Evolutionary conservation across 1,140 invertebrate genomes (phyloP).

Genomic region (Palaemon carinicauda): DNA sequence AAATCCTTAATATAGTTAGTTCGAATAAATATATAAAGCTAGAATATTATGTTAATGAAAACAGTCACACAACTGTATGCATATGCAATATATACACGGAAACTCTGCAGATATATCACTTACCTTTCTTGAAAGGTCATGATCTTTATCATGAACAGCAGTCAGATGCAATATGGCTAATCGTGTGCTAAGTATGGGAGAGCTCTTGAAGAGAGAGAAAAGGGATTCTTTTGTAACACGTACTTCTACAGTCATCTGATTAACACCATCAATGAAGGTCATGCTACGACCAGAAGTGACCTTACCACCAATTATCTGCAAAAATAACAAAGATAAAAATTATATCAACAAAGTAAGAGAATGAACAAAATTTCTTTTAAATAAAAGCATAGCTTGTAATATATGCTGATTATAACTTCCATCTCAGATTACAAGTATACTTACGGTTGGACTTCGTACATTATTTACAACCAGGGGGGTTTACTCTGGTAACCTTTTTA

Average conservation of each 20-base stretch:
- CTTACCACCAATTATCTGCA: slow-evolving; percentile 20
- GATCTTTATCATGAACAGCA: slow-evolving; percentile 55
- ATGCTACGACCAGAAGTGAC: slow-evolving; percentile 39
- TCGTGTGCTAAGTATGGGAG: slow-evolving; percentile 35
- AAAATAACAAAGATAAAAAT: neutral
- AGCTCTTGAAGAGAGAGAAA: slow-evolving; percentile 52
- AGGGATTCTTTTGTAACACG: slow-evolving; percentile 58
- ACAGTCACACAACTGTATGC: no score
- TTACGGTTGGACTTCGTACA: no score
- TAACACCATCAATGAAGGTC: slow-evolving; percentile 44
- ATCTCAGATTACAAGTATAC: no score
- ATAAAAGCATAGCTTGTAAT: no score
- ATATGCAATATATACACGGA: no score
- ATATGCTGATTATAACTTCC: no score
- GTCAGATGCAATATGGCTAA: slow-evolving; percentile 54
- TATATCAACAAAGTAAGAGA: neutral
- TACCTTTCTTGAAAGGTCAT: slow-evolving; percentile 57
- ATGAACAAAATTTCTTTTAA: no score
- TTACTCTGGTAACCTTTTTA: no score
- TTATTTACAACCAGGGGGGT: no score
- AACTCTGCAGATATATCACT: neutral
- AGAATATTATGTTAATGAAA: no score
- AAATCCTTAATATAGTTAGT: no score
- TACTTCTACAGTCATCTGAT: slow-evolving; percentile 42
- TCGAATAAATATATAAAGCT: no score